Base-by-base conservation (phyloP, 1,140 invertebrate genomes). In the Formica selysi region DNA sequence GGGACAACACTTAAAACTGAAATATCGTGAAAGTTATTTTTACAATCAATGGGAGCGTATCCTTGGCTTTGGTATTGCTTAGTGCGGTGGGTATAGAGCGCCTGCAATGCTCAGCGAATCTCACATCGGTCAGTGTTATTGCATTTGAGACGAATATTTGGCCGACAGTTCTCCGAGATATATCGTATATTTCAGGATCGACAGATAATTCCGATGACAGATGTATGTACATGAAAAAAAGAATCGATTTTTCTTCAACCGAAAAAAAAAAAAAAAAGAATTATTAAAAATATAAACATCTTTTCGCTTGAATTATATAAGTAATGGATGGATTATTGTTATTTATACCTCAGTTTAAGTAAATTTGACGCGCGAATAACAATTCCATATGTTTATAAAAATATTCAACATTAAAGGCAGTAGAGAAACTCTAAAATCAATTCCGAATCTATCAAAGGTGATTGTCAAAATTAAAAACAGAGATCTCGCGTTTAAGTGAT, bases 41-140 rank as follows among this genome's bases (percentile, higher is more conserved):
- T 91, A 51, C 88, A 89, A 62, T 88, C 81, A 85, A 76, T 38
- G 86, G 70, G 51, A 86, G 85, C 85, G 88, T 91, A 86, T 87
- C 90, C 74, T 78, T 92, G 85, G 89, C 93, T 94, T 94, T 94
- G 93, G 93, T 93, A 94, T 94, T 91, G 92, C 86, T 71, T 93
- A n/a, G 94, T 94, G 93, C 93, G 92, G 91, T 93, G 92, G 91
- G 90, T 93, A 90, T 86, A 88, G 44, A 48, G 62, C 90, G 86
- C 74, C 78, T 83, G 81, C 79, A 85, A 87, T 85, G 79, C 92
- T 89, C 54, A 59, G 16, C 67, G 67, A 44, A 59, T 19, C 38
- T 73, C 13, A 44, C 26, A n/a, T 81, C 51, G 16, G 19, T 38
- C 79, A 81, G 67, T 61, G 38, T 41, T 81, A 71, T 81, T 29